Percentiles rank a stretch among this genome's conserved stretches.
Conservation (phyloP, 2,113 vertebrate genomes). For the Scatophagus argus region DNA sequence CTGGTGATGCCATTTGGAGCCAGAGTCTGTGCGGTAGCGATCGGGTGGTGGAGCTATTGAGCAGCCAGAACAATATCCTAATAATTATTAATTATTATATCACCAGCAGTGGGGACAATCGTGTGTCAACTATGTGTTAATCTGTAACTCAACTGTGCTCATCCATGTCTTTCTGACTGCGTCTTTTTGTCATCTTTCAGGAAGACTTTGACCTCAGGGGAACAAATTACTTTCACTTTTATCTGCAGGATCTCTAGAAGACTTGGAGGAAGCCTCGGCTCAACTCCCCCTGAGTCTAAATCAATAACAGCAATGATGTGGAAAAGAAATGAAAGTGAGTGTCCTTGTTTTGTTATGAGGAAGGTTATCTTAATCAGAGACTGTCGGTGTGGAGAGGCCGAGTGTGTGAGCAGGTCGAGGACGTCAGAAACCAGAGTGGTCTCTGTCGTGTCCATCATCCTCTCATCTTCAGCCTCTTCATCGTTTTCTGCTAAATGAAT, state of each 20-base stretch:
- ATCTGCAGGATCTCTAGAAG: conserved; percentile 38
- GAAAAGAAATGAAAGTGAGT: conserved; percentile 27
- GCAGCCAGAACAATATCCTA: too few species aligned
- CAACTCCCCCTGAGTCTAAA: conserved; percentile 1
- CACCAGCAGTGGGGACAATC: too few species aligned
- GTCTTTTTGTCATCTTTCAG: neutral
- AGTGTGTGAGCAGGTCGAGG: neutral
- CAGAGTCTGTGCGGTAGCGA: too few species aligned
- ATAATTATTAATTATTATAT: too few species aligned
- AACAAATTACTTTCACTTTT: conserved; percentile 33
- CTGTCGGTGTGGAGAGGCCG: neutral
- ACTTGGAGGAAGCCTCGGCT: conserved; percentile 12
- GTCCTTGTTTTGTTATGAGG: conserved; percentile 49
- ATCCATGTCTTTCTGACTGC: neutral
- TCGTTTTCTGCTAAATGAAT: neutral
- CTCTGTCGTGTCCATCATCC: neutral
- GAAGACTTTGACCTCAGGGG: conserved; percentile 28
- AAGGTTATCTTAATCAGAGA: conserved; percentile 62
- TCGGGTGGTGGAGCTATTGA: too few species aligned
- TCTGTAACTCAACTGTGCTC: neutral
- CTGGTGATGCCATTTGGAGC: too few species aligned
- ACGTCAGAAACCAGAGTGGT: neutral
- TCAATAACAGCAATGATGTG: conserved; percentile 53
- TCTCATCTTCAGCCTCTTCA: neutral
- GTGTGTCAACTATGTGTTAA: too few species aligned